phyloP scores from a whole-genome alignment of 2,113 vertebrate genomes.

The Poicephalus meyeri region DNA sequence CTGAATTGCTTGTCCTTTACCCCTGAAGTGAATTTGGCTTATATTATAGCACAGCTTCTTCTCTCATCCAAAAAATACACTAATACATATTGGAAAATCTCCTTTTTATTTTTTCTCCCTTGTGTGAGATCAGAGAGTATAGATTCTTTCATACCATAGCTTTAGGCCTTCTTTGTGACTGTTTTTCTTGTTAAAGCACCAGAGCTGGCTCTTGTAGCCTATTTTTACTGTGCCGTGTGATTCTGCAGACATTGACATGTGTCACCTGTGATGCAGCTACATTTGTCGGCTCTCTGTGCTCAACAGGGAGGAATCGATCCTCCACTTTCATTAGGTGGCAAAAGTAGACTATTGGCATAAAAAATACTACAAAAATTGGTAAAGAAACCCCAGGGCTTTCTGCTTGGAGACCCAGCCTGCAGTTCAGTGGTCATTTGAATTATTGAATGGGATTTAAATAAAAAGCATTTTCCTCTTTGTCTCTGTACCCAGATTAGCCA shows the following conservation, averaged over 20 bases:
- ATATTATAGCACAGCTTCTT: conserved; percentile 45
- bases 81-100: conserved; percentile 63
- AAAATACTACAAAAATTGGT: conserved; percentile 49
- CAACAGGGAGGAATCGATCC: conserved; percentile 67
- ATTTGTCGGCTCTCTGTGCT: conserved; percentile 57
- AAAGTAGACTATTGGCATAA: conserved; percentile 66
- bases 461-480: conserved; percentile 66
- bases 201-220: conserved; percentile 43
- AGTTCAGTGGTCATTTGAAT: conserved; percentile 73
- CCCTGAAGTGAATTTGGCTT: conserved; percentile 30
- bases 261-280: conserved; percentile 65
- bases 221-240: conserved; percentile 64
- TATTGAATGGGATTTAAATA: conserved; percentile 72
- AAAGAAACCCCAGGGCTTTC: conserved; percentile 56
- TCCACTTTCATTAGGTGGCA: conserved; percentile 62
- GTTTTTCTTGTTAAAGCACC: conserved; percentile 65
- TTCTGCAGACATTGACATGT: conserved; percentile 64
- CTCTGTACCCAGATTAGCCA: conserved; percentile 58
- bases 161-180: conserved; percentile 68
- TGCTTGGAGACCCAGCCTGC: conserved; percentile 47
- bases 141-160: conserved; percentile 60
- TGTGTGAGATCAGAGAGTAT: conserved; percentile 55
- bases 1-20: background rate
- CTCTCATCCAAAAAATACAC: conserved; percentile 37
- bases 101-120: conserved; percentile 45